These are phyloP conservation scores for Noctua fimbriata DNA, from an alignment of 2,888 invertebrate genomes.

Conservation along the genomic window DNA sequence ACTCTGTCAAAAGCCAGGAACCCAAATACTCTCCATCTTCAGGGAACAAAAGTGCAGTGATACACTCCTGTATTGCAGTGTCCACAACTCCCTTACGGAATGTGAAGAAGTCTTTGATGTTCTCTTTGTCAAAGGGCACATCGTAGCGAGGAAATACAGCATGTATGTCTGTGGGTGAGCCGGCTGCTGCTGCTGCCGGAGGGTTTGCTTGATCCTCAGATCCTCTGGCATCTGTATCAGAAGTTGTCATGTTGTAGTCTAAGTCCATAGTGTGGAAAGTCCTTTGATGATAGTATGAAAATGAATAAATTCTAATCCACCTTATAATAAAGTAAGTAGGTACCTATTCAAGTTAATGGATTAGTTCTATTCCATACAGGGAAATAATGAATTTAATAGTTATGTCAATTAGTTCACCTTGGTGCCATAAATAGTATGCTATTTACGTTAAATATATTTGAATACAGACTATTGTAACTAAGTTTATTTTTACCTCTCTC, in stretches of 20 bases:
- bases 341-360: slow-evolving; percentile 22
- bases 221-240: slow-evolving; percentile 78
- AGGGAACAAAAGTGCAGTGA: slow-evolving; percentile 91
- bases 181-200: slow-evolving; percentile 79
- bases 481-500: slow-evolving; percentile 48
- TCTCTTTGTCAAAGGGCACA: slow-evolving; percentile 88
- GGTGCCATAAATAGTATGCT: slow-evolving; percentile 6
- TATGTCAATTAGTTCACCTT: slow-evolving; percentile 34
- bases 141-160: slow-evolving; percentile 86
- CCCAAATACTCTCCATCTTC: slow-evolving; percentile 94
- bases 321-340: not conserved
- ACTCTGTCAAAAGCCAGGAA: slow-evolving; percentile 96
- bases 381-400: not conserved
- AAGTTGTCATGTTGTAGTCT: slow-evolving; percentile 26
- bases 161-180: slow-evolving; percentile 74
- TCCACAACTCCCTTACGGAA: slow-evolving; percentile 94
- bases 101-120: slow-evolving; percentile 93
- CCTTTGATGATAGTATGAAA: slow-evolving; percentile 24
- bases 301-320: not conserved
- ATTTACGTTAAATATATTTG: slow-evolving; percentile 18
- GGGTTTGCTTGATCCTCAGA: slow-evolving; percentile 72
- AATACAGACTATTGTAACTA: not conserved
- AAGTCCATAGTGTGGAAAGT: not conserved
- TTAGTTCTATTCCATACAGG: slow-evolving; percentile 20
- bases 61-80: slow-evolving; percentile 93